Base-by-base conservation (phyloP, 2,113 vertebrate species). In the Petrocephalus zakoni region DNA sequence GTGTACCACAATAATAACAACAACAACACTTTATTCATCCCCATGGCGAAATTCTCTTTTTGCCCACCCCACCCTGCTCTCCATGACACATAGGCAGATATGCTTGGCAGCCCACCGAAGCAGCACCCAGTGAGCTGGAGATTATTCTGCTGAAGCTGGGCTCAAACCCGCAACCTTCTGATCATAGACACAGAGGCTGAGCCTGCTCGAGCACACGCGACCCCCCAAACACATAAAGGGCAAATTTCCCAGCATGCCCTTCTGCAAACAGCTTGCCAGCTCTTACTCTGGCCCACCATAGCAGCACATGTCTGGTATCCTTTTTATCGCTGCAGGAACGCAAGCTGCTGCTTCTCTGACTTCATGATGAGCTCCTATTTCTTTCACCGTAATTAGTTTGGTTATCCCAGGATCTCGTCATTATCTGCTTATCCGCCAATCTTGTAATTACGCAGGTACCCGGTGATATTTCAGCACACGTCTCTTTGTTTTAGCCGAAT, bases 401-500 rank as follows among this genome's bases (percentile, higher is more conserved):
- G 81, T 72, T 78, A 88, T 85, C 81, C 49, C 82, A 46, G 34
- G 51, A 90, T 85, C 89, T 85, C 47, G 81, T 82, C 61, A 90
- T 90, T 88, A 90, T 90, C 88, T 83, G 87, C 52, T 88, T 82
- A 90, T 88, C 87, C n/a, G 9, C 37, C 72, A 75, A 91, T 94
- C 93, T 91, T 91, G 90, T 93, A 95, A 94, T 95, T 94, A 95
- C 89, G 89, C 88, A 91, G 91, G 47, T 90, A 91, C 89, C 91
- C 91, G 85, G 86, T 89, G 89, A 93, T 93, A 92, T 92, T 91
- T 92, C 89, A 90, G 84, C 13, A 56, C 88, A 51, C 25, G 87
- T 89, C 87, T 93, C 89, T 94, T 93, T 93, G 93, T 93, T 94
- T 94, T 88, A 92, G 90, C 91, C 87, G 92, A 94, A 94, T 92